Evolutionary conservation across 2,888 invertebrate genomes (phyloP).

Genomic region (Dasypolia templi): DNA sequence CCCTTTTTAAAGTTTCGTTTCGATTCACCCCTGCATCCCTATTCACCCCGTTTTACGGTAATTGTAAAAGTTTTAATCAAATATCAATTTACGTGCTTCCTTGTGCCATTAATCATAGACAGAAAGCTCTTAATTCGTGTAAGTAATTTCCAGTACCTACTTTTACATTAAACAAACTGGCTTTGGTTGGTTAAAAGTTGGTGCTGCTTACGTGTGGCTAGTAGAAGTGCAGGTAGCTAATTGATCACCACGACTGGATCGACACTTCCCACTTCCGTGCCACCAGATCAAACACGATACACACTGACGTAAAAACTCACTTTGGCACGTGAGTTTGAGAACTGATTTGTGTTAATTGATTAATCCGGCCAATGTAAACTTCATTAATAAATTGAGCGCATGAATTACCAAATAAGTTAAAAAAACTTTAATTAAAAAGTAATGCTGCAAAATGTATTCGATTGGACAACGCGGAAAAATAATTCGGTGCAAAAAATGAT

Average conservation of each 20-base stretch:
- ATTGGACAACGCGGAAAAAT: conserved; percentile 48
- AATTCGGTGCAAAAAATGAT: conserved; percentile 18
- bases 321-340: no score
- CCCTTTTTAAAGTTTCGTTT: no score
- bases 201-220: conserved; percentile 21
- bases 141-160: conserved; percentile 15
- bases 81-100: conserved; percentile 2
- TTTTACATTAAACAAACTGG: conserved; percentile 9
- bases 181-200: neutral
- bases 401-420: conserved; percentile 9
- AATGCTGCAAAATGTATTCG: conserved; percentile 15
- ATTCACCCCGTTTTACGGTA: no score
- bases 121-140: conserved; percentile 14
- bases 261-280: conserved; percentile 60
- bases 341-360: conserved; percentile 24
- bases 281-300: conserved; percentile 42
- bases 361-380: neutral
- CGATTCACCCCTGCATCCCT: no score
- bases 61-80: conserved; percentile 4
- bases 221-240: conserved; percentile 40
- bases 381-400: conserved; percentile 36
- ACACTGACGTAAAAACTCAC: conserved; percentile 9
- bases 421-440: conserved; percentile 16
- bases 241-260: conserved; percentile 47
- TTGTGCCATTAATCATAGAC: conserved; percentile 4